phyloP scores from a whole-genome alignment of 2,888 invertebrate genomes.

The Odontocerum albicorne region DNA sequence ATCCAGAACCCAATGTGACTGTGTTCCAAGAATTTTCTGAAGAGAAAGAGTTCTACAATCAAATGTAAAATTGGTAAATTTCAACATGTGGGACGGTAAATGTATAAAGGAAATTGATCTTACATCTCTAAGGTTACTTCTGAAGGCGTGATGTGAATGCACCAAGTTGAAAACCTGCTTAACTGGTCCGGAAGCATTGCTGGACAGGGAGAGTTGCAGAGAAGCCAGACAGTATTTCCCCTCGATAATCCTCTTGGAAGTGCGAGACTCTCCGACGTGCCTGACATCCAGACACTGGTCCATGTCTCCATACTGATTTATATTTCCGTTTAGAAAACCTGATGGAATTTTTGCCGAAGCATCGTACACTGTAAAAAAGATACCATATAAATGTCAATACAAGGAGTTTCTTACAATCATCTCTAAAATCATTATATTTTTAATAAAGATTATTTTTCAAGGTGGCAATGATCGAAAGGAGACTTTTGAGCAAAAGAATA shows the following conservation, averaged over 20 bases:
- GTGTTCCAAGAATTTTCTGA: too few relatives aligned
- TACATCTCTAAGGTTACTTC: conserved; percentile 67
- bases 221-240: conserved; percentile 69
- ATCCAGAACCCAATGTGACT: too few relatives aligned
- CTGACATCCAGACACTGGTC: conserved; percentile 54
- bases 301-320: conserved; percentile 66
- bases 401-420: too few relatives aligned
- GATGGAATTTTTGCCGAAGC: conserved; percentile 66
- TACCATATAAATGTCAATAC: too few relatives aligned
- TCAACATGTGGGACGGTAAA: too few relatives aligned
- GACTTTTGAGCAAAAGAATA: too few relatives aligned
- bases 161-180: conserved; percentile 54
- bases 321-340: conserved; percentile 65
- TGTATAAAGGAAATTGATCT: conserved; percentile 47
- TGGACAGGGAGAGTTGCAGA: conserved; percentile 58
- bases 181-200: conserved; percentile 51
- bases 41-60: too few relatives aligned
- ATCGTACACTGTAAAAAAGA: conserved; percentile 60
- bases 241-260: conserved; percentile 42
- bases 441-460: too few relatives aligned
- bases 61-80: too few relatives aligned
- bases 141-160: conserved; percentile 65
- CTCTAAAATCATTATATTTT: too few relatives aligned
- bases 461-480: too few relatives aligned
- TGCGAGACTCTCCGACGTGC: conserved; percentile 6